Evolutionary conservation across 2,888 invertebrate genomes (phyloP), one percentile per base, ranked within the genome.

Genomic region (Schrankia costaestrigalis): DNA sequence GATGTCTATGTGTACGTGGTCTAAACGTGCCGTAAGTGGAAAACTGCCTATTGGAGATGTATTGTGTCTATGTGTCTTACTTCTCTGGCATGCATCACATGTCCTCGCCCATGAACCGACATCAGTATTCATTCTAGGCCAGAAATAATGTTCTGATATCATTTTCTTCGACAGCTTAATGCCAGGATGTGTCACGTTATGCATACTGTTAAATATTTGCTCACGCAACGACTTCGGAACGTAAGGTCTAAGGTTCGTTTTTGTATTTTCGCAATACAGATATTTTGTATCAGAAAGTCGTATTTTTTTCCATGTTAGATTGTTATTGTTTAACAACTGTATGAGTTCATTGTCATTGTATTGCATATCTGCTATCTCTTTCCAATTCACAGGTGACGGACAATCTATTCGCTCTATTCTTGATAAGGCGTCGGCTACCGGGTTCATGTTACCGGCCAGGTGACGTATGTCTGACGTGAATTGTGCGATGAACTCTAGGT

Each of bases 1-100:
- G 9, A 41, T 31, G 24, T 39, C 34, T 1, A 44, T 24, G 18
- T 44, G 36, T 1, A 40, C 3, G 13, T 43, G 43, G 4, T 31
- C 26, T 17, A 45, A 35, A 1, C 41, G 15, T 7, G 14, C 29
- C 6, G 37, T 15, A 3, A 14, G 15, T 4, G 11, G 14, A n/a
- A 21, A 21, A 21, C 7, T 6, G 4, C 6, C 21, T 3, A 8
- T 21, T 21, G 21, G n/a, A 6, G 21, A 21, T 8, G 21, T 7
- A n/a, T 21, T n/a, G 21, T 21, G n/a, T n/a, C 21, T 21, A 8
- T 3, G 9, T 21, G 36, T 26, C 26, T 40, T 44, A 6, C 25
- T 14, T 2, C 23, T 21, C 15, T 40, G 34, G 18, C 40, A 44
- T 2, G 17, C 19, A 1, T 27, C 12, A 22, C 40, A 40, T 4